A percentile compares a stretch with the other conserved stretches of the same genome.
phyloP scores from a whole-genome alignment of 2,888 invertebrate species.

The Pollenia angustigena region DNA sequence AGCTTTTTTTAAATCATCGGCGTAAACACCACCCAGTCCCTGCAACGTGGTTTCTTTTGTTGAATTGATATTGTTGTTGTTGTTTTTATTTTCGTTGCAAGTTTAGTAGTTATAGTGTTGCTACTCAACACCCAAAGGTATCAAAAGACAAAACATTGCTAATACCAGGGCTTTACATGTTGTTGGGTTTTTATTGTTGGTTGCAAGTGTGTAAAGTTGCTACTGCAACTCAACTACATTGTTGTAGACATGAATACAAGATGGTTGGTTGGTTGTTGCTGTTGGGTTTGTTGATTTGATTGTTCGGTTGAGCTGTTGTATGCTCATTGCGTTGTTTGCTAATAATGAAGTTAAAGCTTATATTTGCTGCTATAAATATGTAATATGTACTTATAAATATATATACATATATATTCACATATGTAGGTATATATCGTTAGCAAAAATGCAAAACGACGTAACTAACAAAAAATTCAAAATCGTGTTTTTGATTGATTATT shows the following conservation, averaged over 20 bases:
- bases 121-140: slow-evolving; percentile 74
- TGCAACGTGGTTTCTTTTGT: slow-evolving; percentile 50
- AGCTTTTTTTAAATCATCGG: slow-evolving; percentile 5
- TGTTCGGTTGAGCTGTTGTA: neutral
- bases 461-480: no score
- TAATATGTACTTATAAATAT: neutral
- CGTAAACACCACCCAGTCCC: neutral
- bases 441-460: no score
- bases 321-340: slow-evolving; percentile 34
- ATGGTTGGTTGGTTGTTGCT: slow-evolving; percentile 4
- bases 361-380: slow-evolving; percentile 34
- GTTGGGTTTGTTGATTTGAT: neutral
- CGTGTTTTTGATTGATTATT: no score
- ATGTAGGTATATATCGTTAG: no score
- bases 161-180: slow-evolving; percentile 62
- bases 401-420: no score
- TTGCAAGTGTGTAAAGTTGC: slow-evolving; percentile 33
- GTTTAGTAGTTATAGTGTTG: slow-evolving; percentile 59
- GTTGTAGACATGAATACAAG: slow-evolving; percentile 24
- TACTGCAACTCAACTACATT: slow-evolving; percentile 50
- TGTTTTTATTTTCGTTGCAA: slow-evolving; percentile 43
- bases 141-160: slow-evolving; percentile 77
- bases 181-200: slow-evolving; percentile 33
- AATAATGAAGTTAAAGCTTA: slow-evolving; percentile 14
- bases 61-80: slow-evolving; percentile 43